Evolutionary conservation across 2,888 invertebrate species (phyloP).

Genomic region (Automeris io): DNA sequence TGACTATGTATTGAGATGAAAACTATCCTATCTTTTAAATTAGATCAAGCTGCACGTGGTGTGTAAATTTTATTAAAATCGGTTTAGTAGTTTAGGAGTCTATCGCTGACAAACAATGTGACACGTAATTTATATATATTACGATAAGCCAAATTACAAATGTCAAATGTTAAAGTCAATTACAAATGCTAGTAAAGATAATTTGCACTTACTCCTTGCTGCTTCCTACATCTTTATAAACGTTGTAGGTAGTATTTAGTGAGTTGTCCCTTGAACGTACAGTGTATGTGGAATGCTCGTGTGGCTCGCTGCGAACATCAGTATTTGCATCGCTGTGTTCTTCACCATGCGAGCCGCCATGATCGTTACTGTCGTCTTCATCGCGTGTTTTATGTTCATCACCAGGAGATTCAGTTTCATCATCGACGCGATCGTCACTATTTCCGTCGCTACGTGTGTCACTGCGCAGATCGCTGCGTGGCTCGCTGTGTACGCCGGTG

Average conservation of each 20-base stretch:
- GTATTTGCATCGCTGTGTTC: not conserved
- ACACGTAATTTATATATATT: too few species aligned
- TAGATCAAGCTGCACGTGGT: too few species aligned
- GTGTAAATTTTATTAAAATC: too few species aligned
- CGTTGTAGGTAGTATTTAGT: constrained; percentile 42
- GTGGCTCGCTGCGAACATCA: constrained; percentile 12
- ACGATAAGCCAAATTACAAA: too few species aligned
- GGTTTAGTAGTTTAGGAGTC: too few species aligned
- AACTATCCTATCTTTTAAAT: too few species aligned
- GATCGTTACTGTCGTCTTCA: not conserved
- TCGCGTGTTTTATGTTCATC: not conserved
- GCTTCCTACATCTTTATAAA: constrained; percentile 42
- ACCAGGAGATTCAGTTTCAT: too few species aligned
- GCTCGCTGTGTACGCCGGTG: constrained; percentile 21
- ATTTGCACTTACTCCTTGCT: constrained; percentile 52
- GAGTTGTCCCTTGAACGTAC: constrained; percentile 31
- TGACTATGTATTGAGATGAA: too few species aligned
- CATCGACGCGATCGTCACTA: constrained; percentile 19
- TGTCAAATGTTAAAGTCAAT: too few species aligned
- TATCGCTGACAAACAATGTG: too few species aligned
- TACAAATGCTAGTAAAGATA: too few species aligned
- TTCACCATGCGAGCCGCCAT: not conserved
- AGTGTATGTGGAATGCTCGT: constrained; percentile 42
- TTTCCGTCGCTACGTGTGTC: constrained; percentile 27
- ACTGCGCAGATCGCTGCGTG: constrained; percentile 28